Percentiles rank a stretch among this genome's conserved stretches.
These are phyloP conservation scores for Netelia virgata DNA, from an alignment of 2,888 invertebrate species.

Conservation along the genomic window DNA sequence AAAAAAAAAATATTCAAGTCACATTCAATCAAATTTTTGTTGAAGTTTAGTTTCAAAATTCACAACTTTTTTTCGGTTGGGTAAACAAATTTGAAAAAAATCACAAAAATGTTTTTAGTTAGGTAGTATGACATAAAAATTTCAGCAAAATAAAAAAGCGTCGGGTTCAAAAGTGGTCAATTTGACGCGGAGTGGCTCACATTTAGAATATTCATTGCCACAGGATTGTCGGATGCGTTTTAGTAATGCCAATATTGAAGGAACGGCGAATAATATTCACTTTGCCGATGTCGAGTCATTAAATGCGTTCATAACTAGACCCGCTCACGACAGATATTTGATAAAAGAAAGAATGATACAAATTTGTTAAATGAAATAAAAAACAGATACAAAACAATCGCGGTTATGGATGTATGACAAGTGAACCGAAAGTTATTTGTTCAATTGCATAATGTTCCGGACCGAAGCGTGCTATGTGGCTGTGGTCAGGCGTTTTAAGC, in stretches of 20 bases:
- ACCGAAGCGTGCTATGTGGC: slow-evolving; percentile 48
- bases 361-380: not conserved
- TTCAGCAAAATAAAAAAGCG: no score
- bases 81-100: no score
- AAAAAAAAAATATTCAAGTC: no score
- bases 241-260: slow-evolving; percentile 12
- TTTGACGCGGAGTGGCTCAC: no score
- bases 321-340: slow-evolving; percentile 7
- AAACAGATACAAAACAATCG: slow-evolving; percentile 12
- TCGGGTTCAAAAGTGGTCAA: no score
- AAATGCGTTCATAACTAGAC: slow-evolving; percentile 48
- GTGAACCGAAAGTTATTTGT: slow-evolving; percentile 64
- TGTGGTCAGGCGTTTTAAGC: slow-evolving; percentile 44
- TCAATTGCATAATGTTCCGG: slow-evolving; percentile 62
- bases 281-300: slow-evolving; percentile 44
- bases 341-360: slow-evolving; percentile 23
- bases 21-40: no score
- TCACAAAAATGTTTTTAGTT: no score
- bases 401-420: slow-evolving; percentile 47
- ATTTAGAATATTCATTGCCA: no score
- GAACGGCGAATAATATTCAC: slow-evolving; percentile 30
- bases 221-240: slow-evolving; percentile 44
- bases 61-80: no score
- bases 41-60: no score
- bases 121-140: no score